Conservation (phyloP, 2,113 vertebrate species). For the Ascaphus truei region DNA sequence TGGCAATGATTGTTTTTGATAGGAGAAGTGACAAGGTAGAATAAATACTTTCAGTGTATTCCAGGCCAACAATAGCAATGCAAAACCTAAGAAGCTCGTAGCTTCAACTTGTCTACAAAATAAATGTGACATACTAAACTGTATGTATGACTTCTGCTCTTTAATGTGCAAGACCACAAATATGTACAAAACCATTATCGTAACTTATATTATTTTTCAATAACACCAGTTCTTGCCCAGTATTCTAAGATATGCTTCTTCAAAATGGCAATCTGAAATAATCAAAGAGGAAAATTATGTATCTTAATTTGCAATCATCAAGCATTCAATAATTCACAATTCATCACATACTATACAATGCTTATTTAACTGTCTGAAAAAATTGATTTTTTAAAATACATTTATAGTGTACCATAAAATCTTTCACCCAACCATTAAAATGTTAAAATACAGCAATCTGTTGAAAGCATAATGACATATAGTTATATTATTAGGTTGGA, state of each 20-base stretch:
- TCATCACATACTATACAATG: slow-evolving; percentile 40
- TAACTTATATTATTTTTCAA: no score
- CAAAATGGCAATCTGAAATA: slow-evolving; percentile 51
- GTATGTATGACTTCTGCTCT: no score
- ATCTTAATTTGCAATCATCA: slow-evolving; percentile 52
- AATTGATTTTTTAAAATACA: slow-evolving; percentile 39
- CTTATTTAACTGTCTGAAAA: slow-evolving; percentile 50
- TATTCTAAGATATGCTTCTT: slow-evolving; percentile 50
- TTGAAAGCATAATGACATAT: background rate
- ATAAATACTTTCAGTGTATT: no score
- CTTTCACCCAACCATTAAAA: slow-evolving; percentile 18
- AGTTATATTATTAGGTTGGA: background rate
- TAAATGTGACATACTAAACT: no score
- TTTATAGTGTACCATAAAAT: background rate
- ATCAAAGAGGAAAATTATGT: slow-evolving; percentile 44
- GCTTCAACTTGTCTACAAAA: no score
- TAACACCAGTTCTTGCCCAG: no score
- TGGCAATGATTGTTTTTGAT: no score
- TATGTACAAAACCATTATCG: no score
- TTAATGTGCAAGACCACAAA: no score
- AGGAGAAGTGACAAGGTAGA: no score
- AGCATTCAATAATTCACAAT: slow-evolving; percentile 33
- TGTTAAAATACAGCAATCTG: background rate
- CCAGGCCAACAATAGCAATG: no score
- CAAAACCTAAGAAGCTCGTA: no score